These are phyloP conservation scores for Leptinotarsa peninsularis DNA, from an alignment of 2,888 invertebrate species.

Conservation along the genomic window DNA sequence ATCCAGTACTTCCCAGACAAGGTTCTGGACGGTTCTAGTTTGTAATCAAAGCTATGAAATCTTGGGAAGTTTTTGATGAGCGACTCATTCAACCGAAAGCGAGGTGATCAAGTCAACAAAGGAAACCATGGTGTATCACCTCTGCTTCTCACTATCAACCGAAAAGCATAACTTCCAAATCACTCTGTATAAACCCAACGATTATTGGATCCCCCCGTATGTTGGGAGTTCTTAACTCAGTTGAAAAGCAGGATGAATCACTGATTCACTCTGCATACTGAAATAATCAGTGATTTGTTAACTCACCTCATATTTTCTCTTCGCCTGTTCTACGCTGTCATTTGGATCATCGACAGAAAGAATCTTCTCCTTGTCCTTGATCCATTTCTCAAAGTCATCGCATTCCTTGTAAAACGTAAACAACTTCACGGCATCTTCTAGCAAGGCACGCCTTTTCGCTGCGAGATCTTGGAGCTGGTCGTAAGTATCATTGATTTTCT, in stretches of 20 bases:
- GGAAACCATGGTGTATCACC: too few species aligned
- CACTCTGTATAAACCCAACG: neutral
- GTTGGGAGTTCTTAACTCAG: too few species aligned
- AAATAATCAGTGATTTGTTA: slow-evolving; percentile 8
- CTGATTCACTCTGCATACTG: neutral
- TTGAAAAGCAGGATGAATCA: too few species aligned
- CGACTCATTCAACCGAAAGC: too few species aligned
- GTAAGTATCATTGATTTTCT: slow-evolving; percentile 84
- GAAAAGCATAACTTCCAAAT: slow-evolving; percentile 19
- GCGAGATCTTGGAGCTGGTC: slow-evolving; percentile 85
- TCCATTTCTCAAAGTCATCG: slow-evolving; percentile 98
- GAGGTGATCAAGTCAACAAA: too few species aligned
- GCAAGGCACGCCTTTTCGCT: slow-evolving; percentile 80
- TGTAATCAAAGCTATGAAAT: too few species aligned
- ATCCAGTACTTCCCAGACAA: too few species aligned
- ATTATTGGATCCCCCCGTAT: too few species aligned
- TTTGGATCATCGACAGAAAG: slow-evolving; percentile 84
- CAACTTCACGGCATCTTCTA: slow-evolving; percentile 92
- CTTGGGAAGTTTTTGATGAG: too few species aligned
- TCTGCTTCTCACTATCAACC: neutral
- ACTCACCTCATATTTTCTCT: slow-evolving; percentile 89
- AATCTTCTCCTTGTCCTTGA: slow-evolving; percentile 93
- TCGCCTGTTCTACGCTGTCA: slow-evolving; percentile 92
- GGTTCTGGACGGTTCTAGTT: too few species aligned
- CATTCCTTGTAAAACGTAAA: slow-evolving; percentile 96